Percentiles rank a stretch among this genome's conserved stretches.
phyloP scores from a whole-genome alignment of 64 coral and sea anemone genomes.

The Actinia tenebrosa region DNA sequence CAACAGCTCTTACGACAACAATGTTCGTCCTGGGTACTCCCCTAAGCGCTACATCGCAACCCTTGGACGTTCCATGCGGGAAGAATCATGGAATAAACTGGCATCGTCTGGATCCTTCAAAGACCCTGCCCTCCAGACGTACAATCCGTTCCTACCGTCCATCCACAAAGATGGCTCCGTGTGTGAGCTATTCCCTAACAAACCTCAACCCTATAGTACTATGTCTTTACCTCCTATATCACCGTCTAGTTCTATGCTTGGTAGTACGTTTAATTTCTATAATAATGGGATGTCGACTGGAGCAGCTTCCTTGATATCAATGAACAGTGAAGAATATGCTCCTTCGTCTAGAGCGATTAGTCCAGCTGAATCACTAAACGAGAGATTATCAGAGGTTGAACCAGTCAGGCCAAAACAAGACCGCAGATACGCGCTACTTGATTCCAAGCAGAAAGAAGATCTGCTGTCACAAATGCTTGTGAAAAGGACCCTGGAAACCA shows the following conservation, averaged over 20 bases:
- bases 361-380: conserved; percentile 71
- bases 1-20: conserved; percentile 58
- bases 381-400: conserved; percentile 69
- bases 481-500: conserved; percentile 55
- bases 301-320: conserved; percentile 84
- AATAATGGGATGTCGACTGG: conserved; percentile 96
- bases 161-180: conserved; percentile 22
- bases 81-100: conserved; percentile 78
- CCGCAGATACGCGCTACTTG: conserved; percentile 43
- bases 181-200: conserved; percentile 36
- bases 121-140: conserved; percentile 39
- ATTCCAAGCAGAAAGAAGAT: conserved; percentile 66
- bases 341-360: conserved; percentile 81
- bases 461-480: conserved; percentile 68
- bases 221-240: conserved; percentile 97
- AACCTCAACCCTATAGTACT: conserved; percentile 95
- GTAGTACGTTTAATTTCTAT: conserved; percentile 88
- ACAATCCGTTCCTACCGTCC: conserved; percentile 28
- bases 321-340: conserved; percentile 77
- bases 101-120: conserved; percentile 58
- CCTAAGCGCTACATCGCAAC: conserved; percentile 94
- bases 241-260: conserved; percentile 94
- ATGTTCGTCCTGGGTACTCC: conserved; percentile 84
- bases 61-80: conserved; percentile 61
- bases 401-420: conserved; percentile 48